Base-by-base conservation (phyloP, 1,140 invertebrate genomes). In the Mylabris phalerata region DNA sequence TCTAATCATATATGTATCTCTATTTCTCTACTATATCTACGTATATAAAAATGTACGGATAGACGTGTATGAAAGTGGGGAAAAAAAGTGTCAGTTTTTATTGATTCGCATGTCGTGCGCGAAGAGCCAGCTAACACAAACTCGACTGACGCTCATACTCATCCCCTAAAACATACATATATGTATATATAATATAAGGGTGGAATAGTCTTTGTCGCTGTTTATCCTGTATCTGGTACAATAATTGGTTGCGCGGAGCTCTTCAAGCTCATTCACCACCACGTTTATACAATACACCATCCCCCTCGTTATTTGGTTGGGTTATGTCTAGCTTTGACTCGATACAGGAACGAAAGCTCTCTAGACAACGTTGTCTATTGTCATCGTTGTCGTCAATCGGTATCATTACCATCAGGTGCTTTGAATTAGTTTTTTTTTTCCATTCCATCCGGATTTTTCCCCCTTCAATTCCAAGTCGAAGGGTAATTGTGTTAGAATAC, bases 71-170 rank as follows among this genome's bases (percentile, higher is more conserved):
- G 38, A 58, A 11, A 11, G 41, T 59, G 38, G 61, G 57, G 55
- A 55, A 61, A 65, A 62, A 65, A 65, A 65, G 64, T 65, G 64
- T 65, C 64, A 62, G 64, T 65, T 65, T 65, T 65, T 65, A 65
- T 65, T 65, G 64, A 65, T 65, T 65, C 64, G 61, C 54, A 63
- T 65, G 64, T 65, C 55, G 64, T 63, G 61, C 58, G 61, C 61
- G 58, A 51, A 57, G 57, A 57, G 49, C 41, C 41, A 42, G 41
- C 32, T 32, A 32, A 32, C 32, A 32, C 32, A 42, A 42, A 11
- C 42, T 19, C 52, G 9, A 42, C 41, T 9, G 41, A 42, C 41
- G 32, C 32, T 32, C 32, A 32, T 32, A 32, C 32, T 32, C 32
- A 32, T 32, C 32, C 32, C 32, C 32, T 3, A 32, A 5, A 32